Conservation (phyloP, 2,797 vertebrate genomes). For the Moxostoma hubbsi region DNA sequence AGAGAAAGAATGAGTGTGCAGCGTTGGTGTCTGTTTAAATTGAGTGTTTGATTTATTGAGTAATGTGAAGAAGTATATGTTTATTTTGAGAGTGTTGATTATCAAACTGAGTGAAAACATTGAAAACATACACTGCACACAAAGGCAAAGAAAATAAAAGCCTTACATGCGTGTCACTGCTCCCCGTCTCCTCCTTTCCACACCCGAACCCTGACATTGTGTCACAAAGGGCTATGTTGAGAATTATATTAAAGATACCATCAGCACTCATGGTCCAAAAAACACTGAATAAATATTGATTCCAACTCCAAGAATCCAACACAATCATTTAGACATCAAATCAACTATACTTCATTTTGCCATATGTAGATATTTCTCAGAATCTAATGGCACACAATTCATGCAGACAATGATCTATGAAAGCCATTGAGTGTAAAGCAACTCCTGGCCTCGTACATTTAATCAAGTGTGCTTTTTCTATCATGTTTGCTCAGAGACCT, state of each 20-base stretch:
- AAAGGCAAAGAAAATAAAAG: too few species aligned
- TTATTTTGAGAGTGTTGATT: too few species aligned
- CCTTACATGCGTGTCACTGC: too few species aligned
- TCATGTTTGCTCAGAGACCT: constrained; percentile 21
- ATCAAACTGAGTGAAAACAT: too few species aligned
- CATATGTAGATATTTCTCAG: background rate
- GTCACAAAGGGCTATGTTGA: background rate
- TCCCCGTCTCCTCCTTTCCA: too few species aligned
- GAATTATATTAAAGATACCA: background rate
- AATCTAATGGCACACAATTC: background rate
- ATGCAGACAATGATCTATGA: constrained; percentile 14
- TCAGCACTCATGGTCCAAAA: background rate
- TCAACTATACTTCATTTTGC: background rate
- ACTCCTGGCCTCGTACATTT: background rate
- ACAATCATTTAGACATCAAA: constrained; percentile 1
- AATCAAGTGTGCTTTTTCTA: constrained; percentile 15
- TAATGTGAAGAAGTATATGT: too few species aligned
- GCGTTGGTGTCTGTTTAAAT: too few species aligned
- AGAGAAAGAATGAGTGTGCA: too few species aligned
- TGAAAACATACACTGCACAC: too few species aligned
- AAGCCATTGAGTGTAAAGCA: background rate
- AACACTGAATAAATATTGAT: background rate
- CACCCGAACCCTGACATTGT: too few species aligned
- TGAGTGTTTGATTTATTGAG: too few species aligned
- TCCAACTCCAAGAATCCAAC: background rate